phyloP scores from a whole-genome alignment of 1,140 invertebrate genomes.

The Trialeurodes vaporariorum region DNA sequence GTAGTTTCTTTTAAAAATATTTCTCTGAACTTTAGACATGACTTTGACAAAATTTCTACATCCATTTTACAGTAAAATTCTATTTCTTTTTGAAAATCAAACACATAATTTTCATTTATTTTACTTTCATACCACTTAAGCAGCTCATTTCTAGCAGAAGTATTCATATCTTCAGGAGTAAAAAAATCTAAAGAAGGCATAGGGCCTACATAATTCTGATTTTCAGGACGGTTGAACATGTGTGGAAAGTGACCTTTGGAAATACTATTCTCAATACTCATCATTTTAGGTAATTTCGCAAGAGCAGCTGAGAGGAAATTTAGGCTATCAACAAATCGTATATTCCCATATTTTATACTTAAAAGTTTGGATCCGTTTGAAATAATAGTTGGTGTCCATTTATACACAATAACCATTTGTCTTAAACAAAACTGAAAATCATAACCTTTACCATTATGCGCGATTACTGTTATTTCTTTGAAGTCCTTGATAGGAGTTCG shows the following conservation, averaged over 20 bases:
- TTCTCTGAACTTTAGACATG: constrained; percentile 28
- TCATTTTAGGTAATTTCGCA: constrained; percentile 16
- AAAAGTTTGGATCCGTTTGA: not conserved
- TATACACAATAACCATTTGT: not conserved
- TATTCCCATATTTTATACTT: not conserved
- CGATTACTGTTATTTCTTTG: not conserved
- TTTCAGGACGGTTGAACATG: constrained; percentile 21
- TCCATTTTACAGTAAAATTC: constrained; percentile 21
- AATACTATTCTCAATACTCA: constrained; percentile 15
- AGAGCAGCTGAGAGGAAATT: not conserved
- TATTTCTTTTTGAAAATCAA: constrained; percentile 21
- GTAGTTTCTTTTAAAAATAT: constrained; percentile 8
- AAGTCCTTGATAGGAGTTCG: not conserved
- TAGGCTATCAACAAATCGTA: constrained; percentile 8
- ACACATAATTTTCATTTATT: constrained; percentile 15
- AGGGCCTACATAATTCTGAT: constrained; percentile 21
- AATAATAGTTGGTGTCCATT: constrained; percentile 2
- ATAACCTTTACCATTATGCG: constrained; percentile 2
- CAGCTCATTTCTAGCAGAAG: constrained; percentile 12
- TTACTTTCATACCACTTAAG: constrained; percentile 20
- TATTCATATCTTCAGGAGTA: constrained; percentile 16
- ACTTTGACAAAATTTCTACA: constrained; percentile 24
- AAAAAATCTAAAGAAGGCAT: constrained; percentile 19
- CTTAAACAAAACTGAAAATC: not conserved
- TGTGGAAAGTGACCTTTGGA: constrained; percentile 25